Conservation (phyloP, 2,888 invertebrate species). For the Endotricha flammealis region DNA sequence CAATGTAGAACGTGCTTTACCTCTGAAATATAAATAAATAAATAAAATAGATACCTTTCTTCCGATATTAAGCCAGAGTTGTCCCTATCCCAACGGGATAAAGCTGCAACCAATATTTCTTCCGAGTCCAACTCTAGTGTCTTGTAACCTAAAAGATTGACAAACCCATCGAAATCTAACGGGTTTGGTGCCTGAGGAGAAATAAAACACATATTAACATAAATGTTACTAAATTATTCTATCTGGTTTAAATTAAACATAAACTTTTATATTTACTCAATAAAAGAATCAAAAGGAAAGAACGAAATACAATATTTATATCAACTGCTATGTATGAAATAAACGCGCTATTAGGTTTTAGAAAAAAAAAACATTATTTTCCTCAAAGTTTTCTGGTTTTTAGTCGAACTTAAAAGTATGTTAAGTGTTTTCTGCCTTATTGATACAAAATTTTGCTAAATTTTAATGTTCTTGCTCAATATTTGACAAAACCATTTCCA, state of each 20-base stretch:
- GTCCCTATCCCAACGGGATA: conserved; percentile 81
- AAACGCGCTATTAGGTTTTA: too few relatives aligned
- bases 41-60: conserved; percentile 60
- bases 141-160: conserved; percentile 79
- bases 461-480: not conserved
- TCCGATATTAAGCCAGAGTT: conserved; percentile 81
- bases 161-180: conserved; percentile 80
- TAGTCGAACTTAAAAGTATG: too few relatives aligned
- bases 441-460: too few relatives aligned
- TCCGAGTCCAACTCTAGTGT: conserved; percentile 81
- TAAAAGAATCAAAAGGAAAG: too few relatives aligned
- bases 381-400: too few relatives aligned
- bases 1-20: not conserved
- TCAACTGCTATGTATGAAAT: too few relatives aligned
- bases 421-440: too few relatives aligned
- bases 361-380: too few relatives aligned
- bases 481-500: not conserved
- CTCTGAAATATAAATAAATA: conserved; percentile 1
- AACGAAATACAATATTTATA: too few relatives aligned
- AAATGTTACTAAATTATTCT: conserved; percentile 1
- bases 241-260: too few relatives aligned
- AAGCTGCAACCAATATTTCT: conserved; percentile 79
- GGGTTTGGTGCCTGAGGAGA: conserved; percentile 65
- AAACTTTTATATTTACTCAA: too few relatives aligned
- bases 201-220: not conserved